These are phyloP conservation scores for Cyclopterus lumpus DNA, from an alignment of 2,797 vertebrate species.

Conservation along the genomic window DNA sequence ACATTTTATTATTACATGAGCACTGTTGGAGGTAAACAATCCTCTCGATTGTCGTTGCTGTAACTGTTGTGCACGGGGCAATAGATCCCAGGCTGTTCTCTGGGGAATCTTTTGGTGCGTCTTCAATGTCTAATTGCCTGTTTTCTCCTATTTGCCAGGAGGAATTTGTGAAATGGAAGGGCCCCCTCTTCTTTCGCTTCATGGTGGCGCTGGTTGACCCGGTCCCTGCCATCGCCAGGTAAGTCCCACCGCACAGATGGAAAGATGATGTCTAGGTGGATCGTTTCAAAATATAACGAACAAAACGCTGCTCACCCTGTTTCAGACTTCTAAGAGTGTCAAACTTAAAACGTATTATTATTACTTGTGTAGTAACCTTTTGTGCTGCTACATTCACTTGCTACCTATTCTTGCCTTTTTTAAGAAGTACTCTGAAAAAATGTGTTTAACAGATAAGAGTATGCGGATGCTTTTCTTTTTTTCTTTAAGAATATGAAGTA, in stretches of 20 bases:
- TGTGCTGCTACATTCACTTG: too few relatives aligned
- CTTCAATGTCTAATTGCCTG: neutral
- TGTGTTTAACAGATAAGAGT: too few relatives aligned
- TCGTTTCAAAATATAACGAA: neutral
- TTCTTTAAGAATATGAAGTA: too few relatives aligned
- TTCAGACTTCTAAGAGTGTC: too few relatives aligned
- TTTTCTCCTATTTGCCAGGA: slow-evolving; percentile 82
- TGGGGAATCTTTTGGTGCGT: neutral
- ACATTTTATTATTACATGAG: too few relatives aligned
- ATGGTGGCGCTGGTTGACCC: slow-evolving; percentile 90
- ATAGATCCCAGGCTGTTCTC: neutral
- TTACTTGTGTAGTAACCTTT: too few relatives aligned
- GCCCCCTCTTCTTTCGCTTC: slow-evolving; percentile 92
- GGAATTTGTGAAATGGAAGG: slow-evolving; percentile 97
- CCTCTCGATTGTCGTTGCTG: neutral
- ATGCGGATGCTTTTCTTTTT: too few relatives aligned
- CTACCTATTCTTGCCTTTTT: too few relatives aligned
- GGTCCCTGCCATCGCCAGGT: slow-evolving; percentile 90
- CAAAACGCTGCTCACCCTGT: too few relatives aligned
- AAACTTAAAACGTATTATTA: too few relatives aligned
- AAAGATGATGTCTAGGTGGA: neutral
- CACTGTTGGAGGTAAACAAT: too few relatives aligned
- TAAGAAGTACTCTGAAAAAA: too few relatives aligned
- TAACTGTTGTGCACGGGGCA: neutral
- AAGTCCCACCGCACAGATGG: slow-evolving; percentile 36